Base-by-base conservation (phyloP, 1,140 invertebrate species). In the Tetramorium parvispinum region DNA sequence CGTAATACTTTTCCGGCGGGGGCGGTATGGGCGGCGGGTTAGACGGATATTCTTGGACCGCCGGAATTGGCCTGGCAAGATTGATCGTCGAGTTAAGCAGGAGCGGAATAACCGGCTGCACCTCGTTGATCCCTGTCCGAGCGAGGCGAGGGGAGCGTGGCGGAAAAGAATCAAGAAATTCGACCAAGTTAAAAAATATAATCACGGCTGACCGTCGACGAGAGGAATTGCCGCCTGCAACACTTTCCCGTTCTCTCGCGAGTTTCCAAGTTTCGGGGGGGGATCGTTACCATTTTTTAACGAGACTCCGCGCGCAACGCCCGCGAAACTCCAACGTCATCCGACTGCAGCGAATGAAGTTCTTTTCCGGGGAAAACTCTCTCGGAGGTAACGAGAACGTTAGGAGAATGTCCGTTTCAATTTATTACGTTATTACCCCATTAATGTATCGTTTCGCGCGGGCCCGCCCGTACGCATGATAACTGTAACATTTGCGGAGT, bases 1-100 rank as follows among this genome's bases (percentile, higher is more conserved):
- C 97, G 93, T 98, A 98, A 93, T 97, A 97, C 87, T 97, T 96
- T 93, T 97, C 97, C 79, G 97, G 96, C 43, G 97, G 97, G 51
- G 97, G 97, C 59, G 97, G 97, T 77, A 97, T 96, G 76, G 97
- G 96, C 0, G 96, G 96, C 71, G 96, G 96, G 95, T 96, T 96
- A 88, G 96, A 96, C 91, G 97, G 95, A 92, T 97, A 96, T 92
- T 96, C 96, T 92, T 96, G 95, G 86, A 96, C 92, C 73, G 96
- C 95, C 88, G 95, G 93, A 92, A 95, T 95, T 86, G 95, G 93
- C 71, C 94, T 93, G 73, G 92, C 66, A 85, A 95, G 95, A 91
- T 95, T 95, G 87, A 94, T 95, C 87, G 93, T 85, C 85, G 93
- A 91, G 92, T 94, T 94, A 90, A 94, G 91, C 89, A 94, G 81